phyloP scores from a whole-genome alignment of 2,888 invertebrate species.

The Corythucha ciliata region DNA sequence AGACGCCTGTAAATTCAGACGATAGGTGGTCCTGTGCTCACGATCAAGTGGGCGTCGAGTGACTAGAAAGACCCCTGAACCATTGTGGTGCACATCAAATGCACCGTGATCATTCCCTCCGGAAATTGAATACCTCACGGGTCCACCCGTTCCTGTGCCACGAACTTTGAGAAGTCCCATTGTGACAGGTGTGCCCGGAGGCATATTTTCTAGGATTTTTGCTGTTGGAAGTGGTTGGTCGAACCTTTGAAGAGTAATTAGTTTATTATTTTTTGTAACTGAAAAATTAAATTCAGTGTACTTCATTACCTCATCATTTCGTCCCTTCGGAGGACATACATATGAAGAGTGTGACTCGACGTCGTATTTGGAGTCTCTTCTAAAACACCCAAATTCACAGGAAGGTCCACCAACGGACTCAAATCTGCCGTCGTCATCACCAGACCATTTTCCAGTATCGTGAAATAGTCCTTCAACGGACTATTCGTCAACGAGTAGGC shows the following conservation, averaged over 20 bases:
- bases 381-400: conserved; percentile 68
- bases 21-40: conserved; percentile 61
- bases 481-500: conserved; percentile 61
- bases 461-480: conserved; percentile 74
- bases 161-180: conserved; percentile 61
- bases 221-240: too few species aligned
- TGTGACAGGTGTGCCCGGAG: conserved; percentile 59
- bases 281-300: background rate
- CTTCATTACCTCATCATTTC: conserved; percentile 64
- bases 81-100: conserved; percentile 54
- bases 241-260: too few species aligned
- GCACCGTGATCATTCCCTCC: conserved; percentile 64
- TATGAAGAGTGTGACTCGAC: conserved; percentile 66
- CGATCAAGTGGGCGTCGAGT: conserved; percentile 68
- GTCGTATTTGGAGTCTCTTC: conserved; percentile 73
- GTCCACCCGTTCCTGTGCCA: conserved; percentile 49
- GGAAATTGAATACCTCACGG: conserved; percentile 69
- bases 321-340: conserved; percentile 72
- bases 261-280: background rate
- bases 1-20: conserved; percentile 67
- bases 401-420: conserved; percentile 67
- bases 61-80: conserved; percentile 56
- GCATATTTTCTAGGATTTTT: conserved; percentile 62
- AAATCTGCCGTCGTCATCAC: conserved; percentile 86
- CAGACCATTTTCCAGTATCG: conserved; percentile 75